Evolutionary conservation across 2,888 invertebrate species (phyloP), one percentile per base, ranked within the genome.

Genomic region (Tachina lurida): DNA sequence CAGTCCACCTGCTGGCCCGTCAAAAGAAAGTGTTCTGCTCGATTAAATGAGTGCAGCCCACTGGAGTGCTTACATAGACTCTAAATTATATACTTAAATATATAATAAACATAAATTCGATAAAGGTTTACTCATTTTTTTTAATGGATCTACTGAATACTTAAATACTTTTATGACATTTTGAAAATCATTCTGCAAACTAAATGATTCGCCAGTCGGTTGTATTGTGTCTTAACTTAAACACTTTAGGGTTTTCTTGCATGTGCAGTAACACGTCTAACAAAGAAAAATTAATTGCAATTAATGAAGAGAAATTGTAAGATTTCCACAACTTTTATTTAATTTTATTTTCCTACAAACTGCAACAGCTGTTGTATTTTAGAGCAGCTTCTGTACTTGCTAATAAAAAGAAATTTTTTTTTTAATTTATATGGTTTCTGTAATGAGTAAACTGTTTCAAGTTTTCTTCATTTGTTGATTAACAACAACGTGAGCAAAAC

Each of bases 401-500:
- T 13, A 19, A 15, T 31, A 45, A 39, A n/a, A 13, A 17, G 17
- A 41, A 17, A n/a, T 67, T 56, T 47, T 5, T 22, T 17, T 56
- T 12, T 10, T 49, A 4, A 31, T 52, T 52, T 17, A 12, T 49
- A 45, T 39, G 3, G 52, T 68, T 19, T 71, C 22, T 31, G 19
- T 43, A 31, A 45, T 31, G 15, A 47, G 17, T 8, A 45, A 58
- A 71, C 15, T 58, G 15, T 22, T 22, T 10, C n/a, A 19, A 60
- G 52, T 49, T 56, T 78, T 60, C 47, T 68, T 41, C 62, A 78
- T 49, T 70, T 67, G 70, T 62, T 70, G 70, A 62, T 78, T 78
- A 70, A 31, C 43, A 70, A 52, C 52, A 60, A 19, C 22, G 10
- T 13, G 43, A 41, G 13, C 5, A 77, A 52, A 43, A 49, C 22